Percentiles rank a stretch among this genome's conserved stretches.
Evolutionary conservation across 2,888 invertebrate genomes (phyloP).

Genomic region (Podotricha telesiphe): DNA sequence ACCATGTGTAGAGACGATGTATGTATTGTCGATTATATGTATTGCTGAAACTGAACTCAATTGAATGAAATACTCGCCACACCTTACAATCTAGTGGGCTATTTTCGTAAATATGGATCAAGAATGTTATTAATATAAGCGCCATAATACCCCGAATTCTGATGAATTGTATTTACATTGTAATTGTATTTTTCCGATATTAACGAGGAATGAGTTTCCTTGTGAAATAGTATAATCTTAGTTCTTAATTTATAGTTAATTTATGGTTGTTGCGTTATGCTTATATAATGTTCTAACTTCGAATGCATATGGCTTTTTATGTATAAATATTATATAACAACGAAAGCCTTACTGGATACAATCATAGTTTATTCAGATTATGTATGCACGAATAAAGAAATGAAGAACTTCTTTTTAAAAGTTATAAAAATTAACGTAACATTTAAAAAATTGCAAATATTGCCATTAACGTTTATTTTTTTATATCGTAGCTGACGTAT

Average conservation of each 20-base stretch:
- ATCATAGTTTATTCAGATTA: neutral
- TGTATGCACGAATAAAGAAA: neutral
- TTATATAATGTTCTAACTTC: conserved; percentile 4
- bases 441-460: neutral
- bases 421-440: neutral
- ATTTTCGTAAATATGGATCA: conserved; percentile 27
- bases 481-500: no score
- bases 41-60: conserved; percentile 16
- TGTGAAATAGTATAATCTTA: neutral
- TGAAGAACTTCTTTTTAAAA: neutral
- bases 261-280: neutral
- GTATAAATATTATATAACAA: conserved; percentile 2
- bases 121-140: conserved; percentile 25
- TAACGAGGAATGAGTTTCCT: conserved; percentile 4
- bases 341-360: neutral
- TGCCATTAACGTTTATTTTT: neutral
- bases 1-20: conserved; percentile 21
- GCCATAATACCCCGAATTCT: conserved; percentile 18
- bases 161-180: conserved; percentile 16
- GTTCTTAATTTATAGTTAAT: neutral
- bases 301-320: neutral
- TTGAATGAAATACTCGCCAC: conserved; percentile 21
- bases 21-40: conserved; percentile 8
- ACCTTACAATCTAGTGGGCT: conserved; percentile 14
- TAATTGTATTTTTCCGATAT: conserved; percentile 4